Percentiles rank a stretch among this genome's conserved stretches.
Conservation (phyloP, 2,797 vertebrate species). For the Sparus aurata region DNA sequence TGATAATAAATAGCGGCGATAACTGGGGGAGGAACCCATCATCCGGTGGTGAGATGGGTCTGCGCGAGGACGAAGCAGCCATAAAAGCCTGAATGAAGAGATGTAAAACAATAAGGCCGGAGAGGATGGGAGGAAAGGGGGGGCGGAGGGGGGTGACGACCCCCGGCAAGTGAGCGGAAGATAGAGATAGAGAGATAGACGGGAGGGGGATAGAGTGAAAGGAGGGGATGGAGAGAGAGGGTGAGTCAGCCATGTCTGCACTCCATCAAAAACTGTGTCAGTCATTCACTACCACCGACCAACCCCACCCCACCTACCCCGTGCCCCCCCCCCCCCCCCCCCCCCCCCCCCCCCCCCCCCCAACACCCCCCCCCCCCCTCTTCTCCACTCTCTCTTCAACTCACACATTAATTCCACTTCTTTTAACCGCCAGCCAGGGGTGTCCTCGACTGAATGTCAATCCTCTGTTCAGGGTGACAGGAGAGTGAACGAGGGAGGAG, state of each 20-base stretch:
- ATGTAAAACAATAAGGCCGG: conserved; percentile 84
- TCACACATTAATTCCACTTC: conserved; percentile 83
- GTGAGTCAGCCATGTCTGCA: conserved; percentile 82
- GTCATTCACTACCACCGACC: conserved; percentile 70
- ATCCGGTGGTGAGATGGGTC: conserved; percentile 74
- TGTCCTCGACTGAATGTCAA: conserved; percentile 85
- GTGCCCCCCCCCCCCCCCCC: conserved; percentile 39
- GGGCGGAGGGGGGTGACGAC: conserved; percentile 44
- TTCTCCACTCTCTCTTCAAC: conserved; percentile 71
- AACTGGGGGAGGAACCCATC: conserved; percentile 82
- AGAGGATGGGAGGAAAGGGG: conserved; percentile 63
- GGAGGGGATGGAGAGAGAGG: conserved; percentile 50
- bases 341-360: conserved; percentile 48
- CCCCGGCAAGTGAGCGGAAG: conserved; percentile 45
- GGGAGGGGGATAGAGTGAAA: conserved; percentile 47
- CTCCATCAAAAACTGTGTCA: conserved; percentile 85
- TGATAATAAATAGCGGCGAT: conserved; percentile 82
- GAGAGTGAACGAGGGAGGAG: conserved; percentile 63
- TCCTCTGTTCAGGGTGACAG: conserved; percentile 80
- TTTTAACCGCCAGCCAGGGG: conserved; percentile 81
- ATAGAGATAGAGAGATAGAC: conserved; percentile 57
- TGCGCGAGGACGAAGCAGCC: conserved; percentile 81
- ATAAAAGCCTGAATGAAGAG: conserved; percentile 84
- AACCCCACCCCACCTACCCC: conserved; percentile 47
- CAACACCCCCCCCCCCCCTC: conserved; percentile 56